A percentile compares a stretch with the other conserved stretches of the same genome.
phyloP scores from a whole-genome alignment of 2,113 vertebrate genomes.

The Saguinus imperator region DNA sequence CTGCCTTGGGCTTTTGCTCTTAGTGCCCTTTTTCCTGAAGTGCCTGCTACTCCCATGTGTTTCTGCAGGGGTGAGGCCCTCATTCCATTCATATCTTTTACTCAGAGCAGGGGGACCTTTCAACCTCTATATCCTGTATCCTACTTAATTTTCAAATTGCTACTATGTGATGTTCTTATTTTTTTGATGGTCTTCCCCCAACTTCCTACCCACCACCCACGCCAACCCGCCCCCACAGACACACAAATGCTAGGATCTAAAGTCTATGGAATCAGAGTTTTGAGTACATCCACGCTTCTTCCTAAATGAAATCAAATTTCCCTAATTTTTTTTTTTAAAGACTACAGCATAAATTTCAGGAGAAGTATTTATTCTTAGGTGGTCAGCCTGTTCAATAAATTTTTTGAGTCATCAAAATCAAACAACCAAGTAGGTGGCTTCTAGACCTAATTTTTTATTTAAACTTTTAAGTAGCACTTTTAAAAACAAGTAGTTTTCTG shows the following conservation, averaged over 20 bases:
- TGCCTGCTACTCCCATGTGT: background rate
- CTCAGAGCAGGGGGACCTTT: background rate
- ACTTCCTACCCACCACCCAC: background rate
- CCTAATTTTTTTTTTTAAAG: background rate
- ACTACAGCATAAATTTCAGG: background rate
- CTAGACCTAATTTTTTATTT: constrained; percentile 35
- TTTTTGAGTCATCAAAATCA: constrained; percentile 10
- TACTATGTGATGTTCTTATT: background rate
- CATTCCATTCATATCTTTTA: background rate
- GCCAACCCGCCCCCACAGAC: too few relatives aligned
- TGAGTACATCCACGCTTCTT: background rate
- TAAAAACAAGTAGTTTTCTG: background rate
- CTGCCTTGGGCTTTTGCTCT: background rate
- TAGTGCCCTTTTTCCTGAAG: background rate
- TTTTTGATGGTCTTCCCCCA: background rate
- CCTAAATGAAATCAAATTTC: background rate
- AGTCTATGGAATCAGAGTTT: background rate
- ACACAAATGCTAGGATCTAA: background rate
- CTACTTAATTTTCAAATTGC: background rate
- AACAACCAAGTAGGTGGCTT: background rate
- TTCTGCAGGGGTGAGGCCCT: background rate
- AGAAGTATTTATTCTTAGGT: background rate
- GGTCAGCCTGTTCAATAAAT: background rate
- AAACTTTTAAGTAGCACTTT: background rate
- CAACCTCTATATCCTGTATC: background rate